Percentiles rank a stretch among this genome's conserved stretches.
These are phyloP conservation scores for Falco concolor DNA, from an alignment of 2,797 vertebrate genomes.

Conservation along the genomic window DNA sequence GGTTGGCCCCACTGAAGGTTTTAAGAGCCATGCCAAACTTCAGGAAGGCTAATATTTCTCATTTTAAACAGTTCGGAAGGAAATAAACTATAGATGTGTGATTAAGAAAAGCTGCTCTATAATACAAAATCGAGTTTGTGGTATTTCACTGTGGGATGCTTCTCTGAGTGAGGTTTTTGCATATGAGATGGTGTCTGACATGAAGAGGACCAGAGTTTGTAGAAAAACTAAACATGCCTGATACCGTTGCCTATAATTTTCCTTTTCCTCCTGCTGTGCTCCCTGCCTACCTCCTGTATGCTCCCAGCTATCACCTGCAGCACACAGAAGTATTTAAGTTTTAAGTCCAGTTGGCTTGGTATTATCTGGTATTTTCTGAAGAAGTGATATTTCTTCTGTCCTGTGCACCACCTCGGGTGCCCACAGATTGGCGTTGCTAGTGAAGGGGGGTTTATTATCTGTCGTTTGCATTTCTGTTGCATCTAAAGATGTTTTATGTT, in stretches of 20 bases:
- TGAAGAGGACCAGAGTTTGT: background rate
- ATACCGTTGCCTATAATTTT: background rate
- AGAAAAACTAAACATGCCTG: background rate
- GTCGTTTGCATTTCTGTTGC: background rate
- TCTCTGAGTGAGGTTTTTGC: background rate
- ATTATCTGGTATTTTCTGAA: background rate
- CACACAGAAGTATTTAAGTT: background rate
- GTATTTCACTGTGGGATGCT: background rate
- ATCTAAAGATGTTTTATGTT: background rate
- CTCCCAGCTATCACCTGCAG: background rate
- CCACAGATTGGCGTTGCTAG: background rate
- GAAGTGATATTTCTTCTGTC: background rate
- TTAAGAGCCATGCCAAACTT: background rate
- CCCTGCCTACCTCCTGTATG: background rate
- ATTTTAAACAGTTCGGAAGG: background rate
- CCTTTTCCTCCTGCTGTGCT: background rate
- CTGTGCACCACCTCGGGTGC: background rate
- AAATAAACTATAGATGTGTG: background rate
- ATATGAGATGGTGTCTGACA: background rate
- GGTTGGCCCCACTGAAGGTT: background rate
- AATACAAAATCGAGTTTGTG: background rate
- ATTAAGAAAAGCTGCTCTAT: background rate
- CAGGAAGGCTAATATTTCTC: background rate
- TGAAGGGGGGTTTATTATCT: background rate
- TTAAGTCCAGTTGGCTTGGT: background rate